These are phyloP conservation scores for Allophyes oxyacanthae DNA, from an alignment of 2,888 invertebrate species.

Conservation along the genomic window DNA sequence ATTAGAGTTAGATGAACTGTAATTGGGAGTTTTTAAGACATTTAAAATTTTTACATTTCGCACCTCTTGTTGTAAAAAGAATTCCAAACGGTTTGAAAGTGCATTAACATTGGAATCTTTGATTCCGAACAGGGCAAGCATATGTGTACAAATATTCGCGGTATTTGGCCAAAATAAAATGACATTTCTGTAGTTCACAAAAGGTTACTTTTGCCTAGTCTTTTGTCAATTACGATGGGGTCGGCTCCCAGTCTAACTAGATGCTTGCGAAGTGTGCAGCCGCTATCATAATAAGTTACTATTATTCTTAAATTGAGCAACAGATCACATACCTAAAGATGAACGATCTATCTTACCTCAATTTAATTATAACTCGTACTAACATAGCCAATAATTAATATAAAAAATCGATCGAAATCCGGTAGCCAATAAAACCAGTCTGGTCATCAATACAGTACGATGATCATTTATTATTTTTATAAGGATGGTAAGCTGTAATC, in stretches of 20 bases:
- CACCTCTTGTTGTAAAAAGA: slow-evolving; percentile 20
- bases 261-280: no score
- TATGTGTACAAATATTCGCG: no score
- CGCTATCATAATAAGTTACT: no score
- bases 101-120: no score
- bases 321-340: slow-evolving; percentile 2
- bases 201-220: no score
- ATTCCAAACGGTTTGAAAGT: slow-evolving; percentile 8
- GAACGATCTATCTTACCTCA: slow-evolving; percentile 26
- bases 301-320: slow-evolving; percentile 4
- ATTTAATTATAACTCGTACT: slow-evolving; percentile 40
- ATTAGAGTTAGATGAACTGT: slow-evolving; percentile 29
- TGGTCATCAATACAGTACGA: slow-evolving; percentile 34
- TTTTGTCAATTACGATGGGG: no score
- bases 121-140: no score
- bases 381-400: slow-evolving; percentile 34
- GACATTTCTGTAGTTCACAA: no score
- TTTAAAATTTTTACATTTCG: slow-evolving; percentile 22
- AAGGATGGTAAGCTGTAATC: slow-evolving; percentile 38
- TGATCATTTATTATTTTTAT: slow-evolving; percentile 52
- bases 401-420: slow-evolving; percentile 34
- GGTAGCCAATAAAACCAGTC: slow-evolving; percentile 45
- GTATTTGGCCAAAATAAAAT: no score
- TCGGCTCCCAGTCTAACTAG: no score
- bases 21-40: slow-evolving; percentile 21